Percentiles rank a stretch among this genome's conserved stretches.
Evolutionary conservation across 92 coral and sea anemone genomes (phyloP).

Genomic region (Montipora capitata): DNA sequence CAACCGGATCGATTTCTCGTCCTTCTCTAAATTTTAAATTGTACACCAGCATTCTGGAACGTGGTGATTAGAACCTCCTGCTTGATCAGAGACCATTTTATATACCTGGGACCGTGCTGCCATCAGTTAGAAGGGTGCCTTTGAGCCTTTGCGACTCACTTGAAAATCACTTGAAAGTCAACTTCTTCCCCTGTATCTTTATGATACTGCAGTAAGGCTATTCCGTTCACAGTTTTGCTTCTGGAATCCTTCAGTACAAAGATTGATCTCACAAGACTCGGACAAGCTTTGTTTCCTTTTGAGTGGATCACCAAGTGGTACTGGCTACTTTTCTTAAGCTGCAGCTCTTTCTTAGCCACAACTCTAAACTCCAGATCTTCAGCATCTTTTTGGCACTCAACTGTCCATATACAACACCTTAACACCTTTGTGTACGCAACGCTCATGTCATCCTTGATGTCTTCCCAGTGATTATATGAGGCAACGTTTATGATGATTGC

Average conservation of each 20-base stretch:
- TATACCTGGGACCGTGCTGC: conserved; percentile 63
- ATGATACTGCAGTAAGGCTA: conserved; percentile 71
- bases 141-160: too few relatives aligned
- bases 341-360: conserved; percentile 40
- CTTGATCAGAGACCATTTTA: conserved; percentile 35
- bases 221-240: conserved; percentile 43
- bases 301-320: conserved; percentile 68
- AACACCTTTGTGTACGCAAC: conserved; percentile 64
- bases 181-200: conserved; percentile 40
- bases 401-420: conserved; percentile 72
- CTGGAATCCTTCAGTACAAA: conserved; percentile 56
- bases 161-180: conserved; percentile 51
- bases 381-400: conserved; percentile 48
- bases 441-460: too few relatives aligned
- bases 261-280: conserved; percentile 55
- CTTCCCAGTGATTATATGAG: conserved; percentile 70
- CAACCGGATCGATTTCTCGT: conserved; percentile 79
- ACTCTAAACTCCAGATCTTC: conserved; percentile 15
- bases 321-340: conserved; percentile 14
- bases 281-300: conserved; percentile 72
- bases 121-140: conserved; percentile 57
- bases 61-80: conserved; percentile 69
- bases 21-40: too few relatives aligned
- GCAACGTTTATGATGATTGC: conserved; percentile 42
- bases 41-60: too few relatives aligned